Conservation (phyloP, 2,113 vertebrate genomes). For the Microtus montanus region DNA sequence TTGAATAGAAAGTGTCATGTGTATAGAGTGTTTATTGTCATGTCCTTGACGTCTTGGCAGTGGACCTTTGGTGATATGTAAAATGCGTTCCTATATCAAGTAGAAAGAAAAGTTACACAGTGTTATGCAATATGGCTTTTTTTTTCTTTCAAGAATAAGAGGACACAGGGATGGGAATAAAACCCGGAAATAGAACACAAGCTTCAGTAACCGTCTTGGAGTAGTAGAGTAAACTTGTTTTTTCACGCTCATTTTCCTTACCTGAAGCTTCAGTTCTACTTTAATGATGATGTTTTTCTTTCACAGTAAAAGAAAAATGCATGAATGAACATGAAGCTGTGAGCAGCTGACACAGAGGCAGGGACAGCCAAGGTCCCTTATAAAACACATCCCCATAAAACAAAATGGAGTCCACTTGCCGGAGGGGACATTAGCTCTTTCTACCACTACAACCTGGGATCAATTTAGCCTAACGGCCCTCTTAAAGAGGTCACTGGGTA, state of each 20-base stretch:
- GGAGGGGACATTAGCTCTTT: background rate
- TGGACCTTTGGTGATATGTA: background rate
- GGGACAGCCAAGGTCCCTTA: background rate
- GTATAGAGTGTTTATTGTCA: background rate
- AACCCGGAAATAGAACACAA: background rate
- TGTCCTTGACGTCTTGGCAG: background rate
- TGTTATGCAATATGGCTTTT: background rate
- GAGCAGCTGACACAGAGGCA: background rate
- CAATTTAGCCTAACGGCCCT: constrained; percentile 27
- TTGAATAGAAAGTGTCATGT: background rate
- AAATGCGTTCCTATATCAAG: background rate
- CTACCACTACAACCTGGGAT: background rate
- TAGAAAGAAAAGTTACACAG: background rate
- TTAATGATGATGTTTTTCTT: constrained; percentile 34
- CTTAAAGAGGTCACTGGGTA: constrained; percentile 45
- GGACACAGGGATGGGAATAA: background rate
- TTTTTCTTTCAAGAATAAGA: background rate
- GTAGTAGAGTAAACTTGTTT: background rate
- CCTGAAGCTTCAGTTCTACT: constrained; percentile 24
- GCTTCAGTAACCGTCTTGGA: background rate
- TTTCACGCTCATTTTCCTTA: constrained; percentile 22
- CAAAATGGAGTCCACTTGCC: background rate
- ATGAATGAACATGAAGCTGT: background rate
- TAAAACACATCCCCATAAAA: constrained; percentile 35
- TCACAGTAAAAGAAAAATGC: background rate